Conservation (phyloP, 1,140 invertebrate species). For the Tenebrio molitor region DNA sequence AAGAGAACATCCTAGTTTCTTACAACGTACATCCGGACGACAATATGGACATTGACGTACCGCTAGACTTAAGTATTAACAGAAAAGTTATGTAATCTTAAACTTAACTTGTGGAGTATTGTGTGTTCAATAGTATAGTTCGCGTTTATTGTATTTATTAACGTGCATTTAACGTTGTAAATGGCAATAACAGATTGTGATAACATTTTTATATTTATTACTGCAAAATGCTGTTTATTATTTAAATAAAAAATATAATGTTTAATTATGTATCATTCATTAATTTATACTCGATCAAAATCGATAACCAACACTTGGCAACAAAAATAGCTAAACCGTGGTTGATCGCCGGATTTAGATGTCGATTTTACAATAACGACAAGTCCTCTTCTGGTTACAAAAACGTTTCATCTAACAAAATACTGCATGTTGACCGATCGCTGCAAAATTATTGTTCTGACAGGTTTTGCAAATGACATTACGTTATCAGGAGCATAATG, state of each 20-base stretch:
- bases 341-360: no score
- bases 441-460: no score
- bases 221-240: constrained; percentile 11
- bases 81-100: constrained; percentile 28
- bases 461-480: no score
- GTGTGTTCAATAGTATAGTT: constrained; percentile 19
- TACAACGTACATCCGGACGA: background rate
- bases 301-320: no score
- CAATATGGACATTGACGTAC: constrained; percentile 56
- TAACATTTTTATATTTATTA: constrained; percentile 47
- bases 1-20: background rate
- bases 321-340: no score
- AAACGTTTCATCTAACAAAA: no score
- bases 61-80: constrained; percentile 59
- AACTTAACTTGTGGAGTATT: constrained; percentile 3
- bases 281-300: no score
- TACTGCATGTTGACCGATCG: no score
- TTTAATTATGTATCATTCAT: no score
- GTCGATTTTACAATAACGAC: no score
- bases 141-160: constrained; percentile 15
- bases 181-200: constrained; percentile 46
- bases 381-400: no score
- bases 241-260: constrained; percentile 5
- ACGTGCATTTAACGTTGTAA: constrained; percentile 30
- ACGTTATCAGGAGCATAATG: no score